Conservation (phyloP, 2,113 vertebrate species). For the Peromyscus californicus region DNA sequence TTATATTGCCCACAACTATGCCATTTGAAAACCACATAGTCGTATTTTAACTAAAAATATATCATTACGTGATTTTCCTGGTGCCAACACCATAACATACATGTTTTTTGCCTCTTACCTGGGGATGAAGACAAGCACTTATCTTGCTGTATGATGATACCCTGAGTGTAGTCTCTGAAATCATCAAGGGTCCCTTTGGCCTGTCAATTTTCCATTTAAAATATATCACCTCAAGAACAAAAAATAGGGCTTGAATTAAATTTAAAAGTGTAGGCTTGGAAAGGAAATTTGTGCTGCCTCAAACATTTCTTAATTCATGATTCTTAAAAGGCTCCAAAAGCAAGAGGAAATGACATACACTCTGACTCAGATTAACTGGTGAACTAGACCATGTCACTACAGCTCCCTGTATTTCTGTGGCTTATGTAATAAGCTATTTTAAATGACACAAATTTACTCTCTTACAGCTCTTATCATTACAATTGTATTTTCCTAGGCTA, state of each 20-base stretch:
- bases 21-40: conserved; percentile 20
- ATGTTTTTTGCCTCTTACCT: neutral
- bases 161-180: neutral
- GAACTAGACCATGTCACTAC: neutral
- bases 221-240: conserved; percentile 18
- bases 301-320: conserved; percentile 31
- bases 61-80: neutral
- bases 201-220: neutral
- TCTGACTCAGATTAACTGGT: neutral
- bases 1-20: neutral
- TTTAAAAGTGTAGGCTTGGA: neutral
- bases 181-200: neutral
- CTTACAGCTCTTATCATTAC: neutral
- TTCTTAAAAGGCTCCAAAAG: conserved; percentile 22
- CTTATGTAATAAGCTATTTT: neutral
- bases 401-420: neutral
- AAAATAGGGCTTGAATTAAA: neutral
- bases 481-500: neutral
- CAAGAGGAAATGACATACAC: neutral
- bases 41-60: neutral
- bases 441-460: neutral
- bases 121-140: neutral
- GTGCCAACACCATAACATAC: neutral
- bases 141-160: neutral
- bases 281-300: neutral